A percentile compares a stretch with the other conserved stretches of the same genome.
phyloP scores from a whole-genome alignment of 1,140 invertebrate genomes.

The Drosophila melanica region DNA sequence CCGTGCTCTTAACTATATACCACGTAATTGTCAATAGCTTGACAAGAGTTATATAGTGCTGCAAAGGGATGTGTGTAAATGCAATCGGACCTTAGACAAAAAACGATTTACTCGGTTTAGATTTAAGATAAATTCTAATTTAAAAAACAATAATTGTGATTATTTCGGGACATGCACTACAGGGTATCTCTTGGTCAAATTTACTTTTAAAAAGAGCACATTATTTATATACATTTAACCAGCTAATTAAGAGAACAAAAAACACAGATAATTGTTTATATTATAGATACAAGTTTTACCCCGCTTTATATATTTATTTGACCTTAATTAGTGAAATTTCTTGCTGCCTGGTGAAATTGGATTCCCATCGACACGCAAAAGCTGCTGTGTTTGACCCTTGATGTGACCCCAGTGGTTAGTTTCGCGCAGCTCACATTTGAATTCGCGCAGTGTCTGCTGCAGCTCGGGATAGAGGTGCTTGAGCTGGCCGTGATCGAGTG shows the following conservation, averaged over 20 bases:
- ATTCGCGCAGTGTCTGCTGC: slow-evolving; percentile 88
- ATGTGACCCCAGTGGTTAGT: slow-evolving; percentile 86
- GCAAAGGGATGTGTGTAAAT: background rate
- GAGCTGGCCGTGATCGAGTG: slow-evolving; percentile 90
- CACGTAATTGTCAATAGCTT: no score
- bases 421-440: slow-evolving; percentile 85
- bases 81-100: no score
- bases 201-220: no score
- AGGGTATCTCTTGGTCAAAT: background rate
- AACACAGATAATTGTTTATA: background rate
- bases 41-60: no score
- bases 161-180: background rate
- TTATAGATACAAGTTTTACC: background rate
- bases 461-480: slow-evolving; percentile 87
- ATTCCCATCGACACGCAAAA: slow-evolving; percentile 84
- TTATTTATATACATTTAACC: no score
- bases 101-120: no score
- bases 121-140: no score
- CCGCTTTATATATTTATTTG: background rate
- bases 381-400: slow-evolving; percentile 88
- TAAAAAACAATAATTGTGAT: no score
- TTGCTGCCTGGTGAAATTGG: slow-evolving; percentile 77
- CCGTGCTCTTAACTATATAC: background rate
- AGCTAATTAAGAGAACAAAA: slow-evolving; percentile 1
- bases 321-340: slow-evolving; percentile 40